Percentiles rank a stretch among this genome's conserved stretches.
Conservation (phyloP, 2,113 vertebrate genomes). For the Xerus inauris region DNA sequence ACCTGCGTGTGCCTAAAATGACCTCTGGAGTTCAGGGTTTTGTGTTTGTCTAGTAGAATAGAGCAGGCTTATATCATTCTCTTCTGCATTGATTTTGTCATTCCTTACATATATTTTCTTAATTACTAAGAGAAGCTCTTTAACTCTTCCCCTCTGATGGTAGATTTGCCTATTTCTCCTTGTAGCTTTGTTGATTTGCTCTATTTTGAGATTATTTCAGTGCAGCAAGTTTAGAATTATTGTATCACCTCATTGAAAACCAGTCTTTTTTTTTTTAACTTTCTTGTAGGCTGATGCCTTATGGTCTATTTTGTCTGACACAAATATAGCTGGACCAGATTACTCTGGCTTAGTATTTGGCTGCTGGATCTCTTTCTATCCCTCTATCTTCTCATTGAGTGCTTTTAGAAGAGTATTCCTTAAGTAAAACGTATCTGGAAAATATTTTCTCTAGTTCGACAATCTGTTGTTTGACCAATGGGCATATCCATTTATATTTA, state of each 20-base stretch:
- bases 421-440: not conserved
- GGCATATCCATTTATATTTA: not conserved
- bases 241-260: not conserved
- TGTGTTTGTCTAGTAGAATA: not conserved
- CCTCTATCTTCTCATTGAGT: not conserved
- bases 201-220: not conserved
- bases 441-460: not conserved
- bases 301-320: not conserved
- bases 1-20: not conserved
- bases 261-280: not conserved
- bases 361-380: not conserved
- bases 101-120: not conserved
- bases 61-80: not conserved
- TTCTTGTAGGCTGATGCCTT: not conserved
- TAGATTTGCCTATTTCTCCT: not conserved
- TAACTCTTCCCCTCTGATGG: not conserved
- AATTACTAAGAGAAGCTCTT: not conserved
- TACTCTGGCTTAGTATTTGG: not conserved
- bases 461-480: not conserved
- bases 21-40: not conserved
- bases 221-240: not conserved
- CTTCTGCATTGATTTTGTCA: not conserved
- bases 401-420: not conserved
- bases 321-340: not conserved
- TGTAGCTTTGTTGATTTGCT: not conserved